Conservation (phyloP, 2,888 invertebrate genomes). For the Ormyrus nitidulus region DNA sequence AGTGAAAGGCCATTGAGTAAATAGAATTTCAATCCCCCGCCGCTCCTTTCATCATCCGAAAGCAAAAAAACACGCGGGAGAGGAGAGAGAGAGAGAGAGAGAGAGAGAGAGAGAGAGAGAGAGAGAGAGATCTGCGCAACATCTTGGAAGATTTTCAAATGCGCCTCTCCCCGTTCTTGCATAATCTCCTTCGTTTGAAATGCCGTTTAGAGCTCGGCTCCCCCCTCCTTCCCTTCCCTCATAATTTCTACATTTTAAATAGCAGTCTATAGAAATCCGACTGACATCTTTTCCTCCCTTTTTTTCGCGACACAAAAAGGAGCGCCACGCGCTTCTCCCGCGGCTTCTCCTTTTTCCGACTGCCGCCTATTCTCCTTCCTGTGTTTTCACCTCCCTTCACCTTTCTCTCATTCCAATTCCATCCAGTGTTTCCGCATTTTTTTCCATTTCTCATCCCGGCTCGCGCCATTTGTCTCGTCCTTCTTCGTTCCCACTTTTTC, state of each 20-base stretch:
- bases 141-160: constrained; percentile 44
- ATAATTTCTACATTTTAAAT: constrained; percentile 53
- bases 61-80: not conserved
- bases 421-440: constrained; percentile 41
- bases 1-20: constrained; percentile 45
- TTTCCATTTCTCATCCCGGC: constrained; percentile 40
- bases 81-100: not conserved
- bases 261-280: constrained; percentile 49
- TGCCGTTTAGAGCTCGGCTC: constrained; percentile 38
- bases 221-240: not conserved
- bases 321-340: constrained; percentile 16
- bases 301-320: constrained; percentile 3
- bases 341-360: not conserved
- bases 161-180: constrained; percentile 1
- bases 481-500: not conserved
- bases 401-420: constrained; percentile 40
- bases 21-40: constrained; percentile 45
- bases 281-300: constrained; percentile 40
- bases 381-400: not conserved
- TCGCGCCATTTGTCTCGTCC: constrained; percentile 39
- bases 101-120: not conserved
- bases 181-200: constrained; percentile 52
- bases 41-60: constrained; percentile 19
- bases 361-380: not conserved
- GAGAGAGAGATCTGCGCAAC: constrained; percentile 8